Percentiles rank a stretch among this genome's conserved stretches.
phyloP scores from a whole-genome alignment of 2,797 vertebrate species.

The Neopelma chrysocephalum region DNA sequence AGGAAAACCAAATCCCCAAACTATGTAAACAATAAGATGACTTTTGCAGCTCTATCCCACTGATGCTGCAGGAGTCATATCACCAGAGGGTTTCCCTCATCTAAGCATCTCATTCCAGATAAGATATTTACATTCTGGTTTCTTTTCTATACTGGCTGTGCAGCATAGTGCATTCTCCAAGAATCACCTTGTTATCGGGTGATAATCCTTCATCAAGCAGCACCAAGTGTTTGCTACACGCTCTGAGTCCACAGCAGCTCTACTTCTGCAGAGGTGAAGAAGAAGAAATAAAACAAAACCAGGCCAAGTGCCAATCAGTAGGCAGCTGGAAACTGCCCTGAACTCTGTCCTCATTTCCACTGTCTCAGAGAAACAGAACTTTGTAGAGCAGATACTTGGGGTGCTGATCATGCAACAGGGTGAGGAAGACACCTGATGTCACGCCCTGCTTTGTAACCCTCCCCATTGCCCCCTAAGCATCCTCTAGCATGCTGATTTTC shows the following conservation, averaged over 20 bases:
- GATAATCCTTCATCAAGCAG: conserved; percentile 36
- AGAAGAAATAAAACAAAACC: neutral
- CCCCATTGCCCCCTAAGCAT: neutral
- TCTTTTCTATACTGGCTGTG: neutral
- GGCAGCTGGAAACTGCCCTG: neutral
- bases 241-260: neutral
- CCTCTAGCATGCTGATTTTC: neutral
- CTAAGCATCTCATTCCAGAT: neutral
- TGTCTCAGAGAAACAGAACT: neutral
- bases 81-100: neutral
- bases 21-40: accelerated
- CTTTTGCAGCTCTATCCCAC: neutral
- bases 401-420: neutral
- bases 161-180: neutral
- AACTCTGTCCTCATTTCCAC: neutral
- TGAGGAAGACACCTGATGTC: neutral
- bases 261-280: neutral
- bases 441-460: neutral
- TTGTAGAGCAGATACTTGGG: neutral
- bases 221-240: neutral
- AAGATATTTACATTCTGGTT: neutral
- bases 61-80: neutral
- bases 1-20: neutral
- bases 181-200: neutral
- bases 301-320: neutral